Conservation (phyloP, 1,140 invertebrate species). For the Caenorhabditis latens region DNA sequence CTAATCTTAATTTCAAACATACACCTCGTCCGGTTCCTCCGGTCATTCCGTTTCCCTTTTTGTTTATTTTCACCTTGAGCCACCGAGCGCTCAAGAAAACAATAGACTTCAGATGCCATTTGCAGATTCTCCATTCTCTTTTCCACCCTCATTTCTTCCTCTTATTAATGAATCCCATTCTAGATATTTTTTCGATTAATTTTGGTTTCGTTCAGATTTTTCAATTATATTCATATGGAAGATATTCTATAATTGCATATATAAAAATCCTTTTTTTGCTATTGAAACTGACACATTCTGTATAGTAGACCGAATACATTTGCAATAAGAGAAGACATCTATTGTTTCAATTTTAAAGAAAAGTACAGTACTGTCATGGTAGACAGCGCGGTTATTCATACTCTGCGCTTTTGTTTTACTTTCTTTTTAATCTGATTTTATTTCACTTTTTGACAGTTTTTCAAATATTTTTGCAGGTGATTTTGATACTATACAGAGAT, state of each 20-base stretch:
- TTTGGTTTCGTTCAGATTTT: background rate
- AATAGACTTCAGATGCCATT: conserved; percentile 48
- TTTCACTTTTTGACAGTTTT: background rate
- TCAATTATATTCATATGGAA: background rate
- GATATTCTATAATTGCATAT: no score
- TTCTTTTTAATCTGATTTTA: background rate
- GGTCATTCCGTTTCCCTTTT: conserved; percentile 32
- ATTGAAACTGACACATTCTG: no score
- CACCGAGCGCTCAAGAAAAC: background rate
- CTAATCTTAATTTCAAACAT: background rate
- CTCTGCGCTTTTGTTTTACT: no score
- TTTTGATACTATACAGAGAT: background rate
- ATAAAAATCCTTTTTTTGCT: no score
- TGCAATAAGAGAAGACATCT: no score
- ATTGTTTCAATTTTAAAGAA: no score
- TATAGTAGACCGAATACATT: no score
- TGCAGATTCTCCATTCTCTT: conserved; percentile 7
- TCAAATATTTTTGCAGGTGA: background rate
- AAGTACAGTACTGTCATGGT: no score
- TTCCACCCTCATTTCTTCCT: background rate
- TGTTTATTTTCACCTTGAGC: conserved; percentile 33
- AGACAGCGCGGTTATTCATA: no score
- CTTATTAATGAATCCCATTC: background rate
- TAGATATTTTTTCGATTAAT: background rate
- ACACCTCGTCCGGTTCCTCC: conserved; percentile 18